A percentile compares a stretch with the other conserved stretches of the same genome.
These are phyloP conservation scores for Atlantisia rogersi DNA, from an alignment of 2,113 vertebrate genomes.

Conservation along the genomic window DNA sequence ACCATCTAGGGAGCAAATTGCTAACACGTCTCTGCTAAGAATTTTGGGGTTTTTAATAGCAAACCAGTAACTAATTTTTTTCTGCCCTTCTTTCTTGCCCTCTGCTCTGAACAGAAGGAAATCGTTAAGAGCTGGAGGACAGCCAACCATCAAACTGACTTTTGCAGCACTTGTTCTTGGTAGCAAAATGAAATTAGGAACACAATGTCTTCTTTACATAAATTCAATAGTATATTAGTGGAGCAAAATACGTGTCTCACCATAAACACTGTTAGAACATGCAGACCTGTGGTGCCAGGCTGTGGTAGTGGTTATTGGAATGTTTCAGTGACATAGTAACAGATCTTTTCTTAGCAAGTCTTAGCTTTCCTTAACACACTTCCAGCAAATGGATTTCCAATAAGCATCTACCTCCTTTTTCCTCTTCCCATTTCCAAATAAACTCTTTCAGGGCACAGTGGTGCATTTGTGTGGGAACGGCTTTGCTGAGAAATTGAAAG, in stretches of 20 bases:
- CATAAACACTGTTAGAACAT: neutral
- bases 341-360: neutral
- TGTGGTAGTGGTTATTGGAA: neutral
- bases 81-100: neutral
- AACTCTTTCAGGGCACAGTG: conserved; percentile 32
- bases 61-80: neutral
- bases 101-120: neutral
- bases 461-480: conserved; percentile 24
- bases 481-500: conserved; percentile 45
- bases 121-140: conserved; percentile 1
- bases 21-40: neutral
- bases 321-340: neutral
- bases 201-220: neutral
- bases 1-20: neutral
- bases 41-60: conserved; percentile 13
- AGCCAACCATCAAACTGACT: neutral
- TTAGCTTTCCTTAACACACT: conserved; percentile 2
- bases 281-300: neutral
- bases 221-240: neutral
- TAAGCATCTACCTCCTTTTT: conserved; percentile 4
- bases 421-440: conserved; percentile 5
- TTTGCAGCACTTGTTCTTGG: neutral
- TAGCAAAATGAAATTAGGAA: neutral
- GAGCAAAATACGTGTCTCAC: neutral
- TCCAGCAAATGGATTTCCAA: conserved; percentile 47